Evolutionary conservation across 2,888 invertebrate genomes (phyloP).

Genomic region (Drosophila fungiperda): DNA sequence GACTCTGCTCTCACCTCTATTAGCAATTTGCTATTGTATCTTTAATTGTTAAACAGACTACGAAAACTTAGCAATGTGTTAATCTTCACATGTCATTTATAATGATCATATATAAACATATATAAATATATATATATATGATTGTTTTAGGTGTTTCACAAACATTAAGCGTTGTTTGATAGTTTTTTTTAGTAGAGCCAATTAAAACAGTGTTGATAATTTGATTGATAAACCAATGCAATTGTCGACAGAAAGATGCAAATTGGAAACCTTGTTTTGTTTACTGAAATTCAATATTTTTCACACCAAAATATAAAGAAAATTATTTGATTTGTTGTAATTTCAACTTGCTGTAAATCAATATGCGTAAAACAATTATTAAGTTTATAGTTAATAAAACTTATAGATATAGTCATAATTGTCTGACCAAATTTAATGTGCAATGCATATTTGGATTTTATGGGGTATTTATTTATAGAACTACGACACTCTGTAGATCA

Average conservation of each 20-base stretch:
- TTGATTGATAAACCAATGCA: neutral
- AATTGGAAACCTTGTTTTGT: neutral
- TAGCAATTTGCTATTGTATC: slow-evolving; percentile 9
- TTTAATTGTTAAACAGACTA: neutral
- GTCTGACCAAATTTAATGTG: too few relatives aligned
- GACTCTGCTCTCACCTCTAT: slow-evolving; percentile 10
- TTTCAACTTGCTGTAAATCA: neutral
- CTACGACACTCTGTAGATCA: neutral
- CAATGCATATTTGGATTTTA: neutral
- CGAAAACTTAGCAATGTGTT: neutral
- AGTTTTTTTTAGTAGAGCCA: neutral
- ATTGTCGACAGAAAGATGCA: neutral
- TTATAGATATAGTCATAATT: too few relatives aligned
- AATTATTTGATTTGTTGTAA: neutral
- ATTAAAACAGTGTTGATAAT: neutral
- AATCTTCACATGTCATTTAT: neutral
- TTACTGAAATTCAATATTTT: neutral
- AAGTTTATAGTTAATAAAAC: too few relatives aligned
- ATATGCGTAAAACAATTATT: neutral
- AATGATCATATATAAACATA: neutral
- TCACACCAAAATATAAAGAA: too few relatives aligned
- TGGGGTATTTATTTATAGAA: neutral
- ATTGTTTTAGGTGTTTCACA: neutral
- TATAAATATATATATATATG: neutral
- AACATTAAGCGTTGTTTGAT: neutral